Evolutionary conservation across 2,888 invertebrate species (phyloP).

Genomic region (Chrysina gloriosa): DNA sequence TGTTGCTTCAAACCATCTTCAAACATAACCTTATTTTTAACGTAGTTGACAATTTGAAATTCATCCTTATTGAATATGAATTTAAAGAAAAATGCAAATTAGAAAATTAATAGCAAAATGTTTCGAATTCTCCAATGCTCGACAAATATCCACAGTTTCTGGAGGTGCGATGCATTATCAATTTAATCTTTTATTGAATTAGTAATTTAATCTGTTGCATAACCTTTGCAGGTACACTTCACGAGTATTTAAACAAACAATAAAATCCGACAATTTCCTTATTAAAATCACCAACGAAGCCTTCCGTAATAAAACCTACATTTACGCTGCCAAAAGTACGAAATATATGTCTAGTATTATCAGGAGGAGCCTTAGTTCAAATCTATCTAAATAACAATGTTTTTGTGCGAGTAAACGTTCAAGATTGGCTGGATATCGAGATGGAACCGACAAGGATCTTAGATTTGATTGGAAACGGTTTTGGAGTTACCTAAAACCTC

Average conservation of each 20-base stretch:
- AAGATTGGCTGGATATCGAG: conserved; percentile 59
- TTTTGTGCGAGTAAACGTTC: conserved; percentile 57
- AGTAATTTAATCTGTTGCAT: conserved; percentile 23
- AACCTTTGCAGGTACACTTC: neutral
- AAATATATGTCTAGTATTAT: conserved; percentile 44
- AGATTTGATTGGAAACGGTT: conserved; percentile 85
- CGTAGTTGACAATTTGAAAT: too few species aligned
- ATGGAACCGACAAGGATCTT: conserved; percentile 65
- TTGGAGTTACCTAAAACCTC: conserved; percentile 78
- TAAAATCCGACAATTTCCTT: neutral
- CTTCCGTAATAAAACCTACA: conserved; percentile 2
- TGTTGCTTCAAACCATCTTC: too few species aligned
- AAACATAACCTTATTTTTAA: too few species aligned
- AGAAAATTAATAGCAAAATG: too few species aligned
- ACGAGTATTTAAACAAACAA: conserved; percentile 14
- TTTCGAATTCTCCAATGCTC: neutral
- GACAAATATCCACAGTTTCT: neutral
- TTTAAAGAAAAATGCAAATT: too few species aligned
- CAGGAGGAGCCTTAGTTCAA: conserved; percentile 45
- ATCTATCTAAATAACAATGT: conserved; percentile 50
- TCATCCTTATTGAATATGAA: too few species aligned
- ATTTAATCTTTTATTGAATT: neutral
- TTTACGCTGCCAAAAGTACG: conserved; percentile 36
- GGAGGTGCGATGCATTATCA: neutral
- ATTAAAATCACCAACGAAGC: neutral